phyloP scores from a whole-genome alignment of 2,113 vertebrate genomes.

The Apistogramma diplotaenia region DNA sequence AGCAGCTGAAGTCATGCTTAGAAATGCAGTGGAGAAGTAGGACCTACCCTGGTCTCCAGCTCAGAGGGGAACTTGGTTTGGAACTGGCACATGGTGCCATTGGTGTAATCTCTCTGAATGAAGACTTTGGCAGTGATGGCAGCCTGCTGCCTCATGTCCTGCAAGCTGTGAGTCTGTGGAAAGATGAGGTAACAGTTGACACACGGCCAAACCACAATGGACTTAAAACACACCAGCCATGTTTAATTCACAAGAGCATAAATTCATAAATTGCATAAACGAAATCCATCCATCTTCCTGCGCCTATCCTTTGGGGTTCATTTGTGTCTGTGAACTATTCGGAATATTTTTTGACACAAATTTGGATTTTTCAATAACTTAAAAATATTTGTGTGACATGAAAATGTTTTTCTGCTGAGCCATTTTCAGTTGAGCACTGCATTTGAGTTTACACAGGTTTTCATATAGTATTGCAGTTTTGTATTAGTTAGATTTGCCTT shows the following conservation, averaged over 20 bases:
- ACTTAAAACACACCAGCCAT: neutral
- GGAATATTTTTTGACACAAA: neutral
- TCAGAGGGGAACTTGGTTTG: conserved; percentile 95
- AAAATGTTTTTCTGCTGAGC: too few species aligned
- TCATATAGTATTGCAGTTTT: neutral
- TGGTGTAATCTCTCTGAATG: conserved; percentile 93
- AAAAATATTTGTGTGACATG: too few species aligned
- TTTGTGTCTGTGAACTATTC: neutral
- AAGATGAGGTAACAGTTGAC: conserved; percentile 57
- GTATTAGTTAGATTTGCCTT: neutral
- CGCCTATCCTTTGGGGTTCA: too few species aligned
- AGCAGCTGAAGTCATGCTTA: neutral
- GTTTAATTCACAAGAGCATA: neutral
- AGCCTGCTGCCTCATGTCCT: conserved; percentile 90
- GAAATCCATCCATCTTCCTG: neutral
- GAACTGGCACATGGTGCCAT: conserved; percentile 95
- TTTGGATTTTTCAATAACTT: neutral
- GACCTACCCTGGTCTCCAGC: conserved; percentile 90
- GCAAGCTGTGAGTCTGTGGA: conserved; percentile 87
- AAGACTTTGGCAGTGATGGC: conserved; percentile 94
- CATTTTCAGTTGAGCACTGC: neutral
- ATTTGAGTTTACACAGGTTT: neutral
- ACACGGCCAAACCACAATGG: neutral
- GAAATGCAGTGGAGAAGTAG: neutral
- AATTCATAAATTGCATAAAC: neutral